Base-by-base conservation (phyloP, 2,113 vertebrate species). In the Dicentrarchus labrax region DNA sequence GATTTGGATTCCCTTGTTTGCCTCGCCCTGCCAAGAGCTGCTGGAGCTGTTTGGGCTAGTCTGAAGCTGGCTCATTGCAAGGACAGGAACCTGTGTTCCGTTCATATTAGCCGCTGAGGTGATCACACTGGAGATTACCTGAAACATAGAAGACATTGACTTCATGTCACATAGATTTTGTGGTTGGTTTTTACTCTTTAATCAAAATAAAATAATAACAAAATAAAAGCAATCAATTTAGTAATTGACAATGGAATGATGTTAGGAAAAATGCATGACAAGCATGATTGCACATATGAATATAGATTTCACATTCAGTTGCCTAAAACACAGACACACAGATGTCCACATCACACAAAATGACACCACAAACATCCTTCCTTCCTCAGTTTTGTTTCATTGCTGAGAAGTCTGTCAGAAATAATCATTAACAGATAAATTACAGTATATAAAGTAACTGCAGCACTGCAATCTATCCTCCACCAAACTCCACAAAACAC, bases 1-100 rank as follows among this genome's bases (percentile, higher is more conserved):
- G 0, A 96, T 95, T 84, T 96, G 84, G 67, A 91, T 6, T 62
- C 88, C 92, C 0, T 22, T 86, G 0, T 4, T 1, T 0, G 72
- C 88, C 0, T 94, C 91, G 0, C 0, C 0, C 47, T 80, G 9
- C 82, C 79, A 84, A 4, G 65, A 47, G 45, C 60, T 78, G 76
- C 21, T 81, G 39, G 57, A 48, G 73, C 24, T 36, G 69, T 51
- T 69, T 22, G 24, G 10, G 67, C 39, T 67, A 3, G 17, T 54
- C 10, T 2, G 7, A 6, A 13, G 6, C n/a, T 4, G 19, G 70
- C 41, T 60, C 19, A n/a, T 7, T 8, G 54, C 36, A 36, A 6
- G 12, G 22, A 43, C 15, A 45, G 59, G 6, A 22, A n/a, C 2
- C 53, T 51, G 76, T 12, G 87, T 86, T 30, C 0, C 39, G 43